These are phyloP conservation scores for Drusus annulatus DNA, from an alignment of 1,140 invertebrate species.

Conservation along the genomic window DNA sequence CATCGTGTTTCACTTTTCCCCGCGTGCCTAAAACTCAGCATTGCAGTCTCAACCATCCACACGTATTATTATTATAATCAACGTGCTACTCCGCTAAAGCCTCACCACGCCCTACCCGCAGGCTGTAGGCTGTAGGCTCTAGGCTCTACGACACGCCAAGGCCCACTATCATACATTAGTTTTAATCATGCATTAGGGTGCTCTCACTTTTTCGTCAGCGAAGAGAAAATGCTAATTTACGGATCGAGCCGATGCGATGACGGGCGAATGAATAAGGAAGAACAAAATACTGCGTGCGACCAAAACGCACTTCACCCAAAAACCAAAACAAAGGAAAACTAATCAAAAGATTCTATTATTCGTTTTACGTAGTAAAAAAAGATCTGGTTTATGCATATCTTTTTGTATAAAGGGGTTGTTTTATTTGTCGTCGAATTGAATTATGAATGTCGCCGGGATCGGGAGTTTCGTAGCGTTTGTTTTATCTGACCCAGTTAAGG, in stretches of 20 bases:
- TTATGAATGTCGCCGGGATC: constrained; percentile 16
- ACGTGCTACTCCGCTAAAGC: not conserved
- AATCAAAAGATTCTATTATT: too few relatives aligned
- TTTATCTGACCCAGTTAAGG: constrained; percentile 52
- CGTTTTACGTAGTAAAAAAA: not conserved
- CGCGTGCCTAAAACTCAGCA: too few relatives aligned
- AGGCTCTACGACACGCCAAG: constrained; percentile 6
- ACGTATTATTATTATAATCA: too few relatives aligned
- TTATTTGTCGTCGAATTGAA: constrained; percentile 22
- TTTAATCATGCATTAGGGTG: constrained; percentile 38
- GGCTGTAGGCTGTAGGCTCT: not conserved
- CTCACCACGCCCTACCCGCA: not conserved
- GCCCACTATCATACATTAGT: constrained; percentile 25
- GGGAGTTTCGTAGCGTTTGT: constrained; percentile 37
- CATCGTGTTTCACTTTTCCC: not conserved
- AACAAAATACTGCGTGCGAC: not conserved
- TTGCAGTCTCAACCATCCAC: too few relatives aligned
- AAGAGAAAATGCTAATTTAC: constrained; percentile 41
- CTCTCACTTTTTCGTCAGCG: constrained; percentile 19
- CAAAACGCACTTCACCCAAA: too few relatives aligned
- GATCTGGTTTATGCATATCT: not conserved
- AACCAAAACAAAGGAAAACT: too few relatives aligned
- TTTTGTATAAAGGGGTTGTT: not conserved
- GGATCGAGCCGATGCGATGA: constrained; percentile 3
- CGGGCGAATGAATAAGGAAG: constrained; percentile 5